Evolutionary conservation across 2,797 vertebrate species (phyloP).

Genomic region (Danio tinwini): DNA sequence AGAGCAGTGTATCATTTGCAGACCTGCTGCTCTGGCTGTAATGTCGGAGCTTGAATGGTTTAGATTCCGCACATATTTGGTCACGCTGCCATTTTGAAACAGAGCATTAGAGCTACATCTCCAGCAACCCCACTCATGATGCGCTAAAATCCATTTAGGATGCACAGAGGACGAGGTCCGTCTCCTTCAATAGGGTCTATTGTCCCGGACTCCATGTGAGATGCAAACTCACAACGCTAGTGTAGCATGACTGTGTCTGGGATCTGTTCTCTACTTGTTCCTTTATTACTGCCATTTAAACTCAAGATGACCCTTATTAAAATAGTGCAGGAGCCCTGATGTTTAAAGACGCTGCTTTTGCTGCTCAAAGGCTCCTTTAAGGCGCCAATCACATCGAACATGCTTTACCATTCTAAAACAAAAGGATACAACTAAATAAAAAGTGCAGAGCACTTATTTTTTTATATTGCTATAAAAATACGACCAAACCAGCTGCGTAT

Average conservation of each 20-base stretch:
- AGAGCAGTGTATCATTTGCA: slow-evolving; percentile 67
- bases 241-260: slow-evolving; percentile 30
- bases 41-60: slow-evolving; percentile 72
- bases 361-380: slow-evolving; percentile 28
- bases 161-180: slow-evolving; percentile 56
- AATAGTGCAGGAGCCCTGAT: slow-evolving; percentile 33
- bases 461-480: no score
- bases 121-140: slow-evolving; percentile 51
- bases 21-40: slow-evolving; percentile 65
- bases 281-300: slow-evolving; percentile 51
- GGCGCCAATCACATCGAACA: no score
- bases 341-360: slow-evolving; percentile 55
- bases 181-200: slow-evolving; percentile 70
- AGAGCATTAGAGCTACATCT: slow-evolving; percentile 69
- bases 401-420: no score
- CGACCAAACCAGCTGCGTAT: no score
- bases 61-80: slow-evolving; percentile 82
- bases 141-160: slow-evolving; percentile 50
- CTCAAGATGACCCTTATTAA: slow-evolving; percentile 51
- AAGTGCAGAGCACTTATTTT: no score
- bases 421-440: no score
- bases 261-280: slow-evolving; percentile 45
- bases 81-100: slow-evolving; percentile 80
- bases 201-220: slow-evolving; percentile 61
- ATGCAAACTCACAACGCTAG: slow-evolving; percentile 16